A percentile compares a stretch with the other conserved stretches of the same genome.
These are phyloP conservation scores for Lagorchestes hirsutus DNA, from an alignment of 2,797 vertebrate genomes.

Conservation along the genomic window DNA sequence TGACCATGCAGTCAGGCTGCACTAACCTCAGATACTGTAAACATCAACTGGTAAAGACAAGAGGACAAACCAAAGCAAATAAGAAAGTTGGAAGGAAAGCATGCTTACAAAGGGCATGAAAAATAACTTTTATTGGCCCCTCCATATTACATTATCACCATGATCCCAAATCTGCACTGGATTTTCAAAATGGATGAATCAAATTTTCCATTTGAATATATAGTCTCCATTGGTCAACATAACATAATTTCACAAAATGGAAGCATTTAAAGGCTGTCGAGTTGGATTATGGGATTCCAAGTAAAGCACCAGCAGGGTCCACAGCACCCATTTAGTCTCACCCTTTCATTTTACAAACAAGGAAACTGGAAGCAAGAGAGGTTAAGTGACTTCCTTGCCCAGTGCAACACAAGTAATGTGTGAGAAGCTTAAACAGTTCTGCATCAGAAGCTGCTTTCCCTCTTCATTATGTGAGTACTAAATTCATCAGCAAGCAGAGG, in stretches of 20 bases:
- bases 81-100: conserved; percentile 20
- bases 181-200: not conserved
- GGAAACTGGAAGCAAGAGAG: not conserved
- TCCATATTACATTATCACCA: not conserved
- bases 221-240: not conserved
- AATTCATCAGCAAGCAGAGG: not conserved
- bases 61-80: conserved; percentile 29
- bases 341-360: not conserved
- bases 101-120: conserved; percentile 15
- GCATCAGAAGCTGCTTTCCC: not conserved
- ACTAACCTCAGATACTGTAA: not conserved
- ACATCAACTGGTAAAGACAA: not conserved
- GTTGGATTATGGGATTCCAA: not conserved
- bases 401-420: not conserved
- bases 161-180: not conserved
- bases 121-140: not conserved
- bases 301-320: not conserved
- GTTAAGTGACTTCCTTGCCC: not conserved
- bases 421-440: not conserved
- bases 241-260: not conserved
- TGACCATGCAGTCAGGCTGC: conserved; percentile 28
- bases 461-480: not conserved
- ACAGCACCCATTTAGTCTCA: not conserved
- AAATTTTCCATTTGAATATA: not conserved
- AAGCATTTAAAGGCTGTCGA: accelerated